Base-by-base conservation (phyloP, 2,888 invertebrate species). In the Palloptera scutellata region DNA sequence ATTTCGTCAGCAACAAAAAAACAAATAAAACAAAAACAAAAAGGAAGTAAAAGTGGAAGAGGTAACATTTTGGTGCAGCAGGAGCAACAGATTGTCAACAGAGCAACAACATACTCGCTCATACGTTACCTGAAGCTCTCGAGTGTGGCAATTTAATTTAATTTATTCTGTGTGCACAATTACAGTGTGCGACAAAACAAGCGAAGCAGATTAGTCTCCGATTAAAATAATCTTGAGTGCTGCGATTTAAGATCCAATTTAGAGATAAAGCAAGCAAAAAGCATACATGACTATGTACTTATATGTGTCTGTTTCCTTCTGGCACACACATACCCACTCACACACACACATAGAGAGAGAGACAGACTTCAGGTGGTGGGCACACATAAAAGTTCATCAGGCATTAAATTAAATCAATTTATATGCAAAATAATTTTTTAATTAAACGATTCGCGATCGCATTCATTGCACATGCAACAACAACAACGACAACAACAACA, bases 241-340 rank as follows among this genome's bases (percentile, higher is more conserved):
- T 69, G 69, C 70, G 73, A 75, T 73, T 73, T 68, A 61, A 75
- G 75, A 74, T 74, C 67, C 72, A 73, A 74, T 74, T 74, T 71
- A 66, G 68, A 64, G 73, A 75, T 74, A 72, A 4, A 62, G 54
- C 55, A 11, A 17, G 54, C 12, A 19, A 20, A 30, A 13, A 45
- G 61, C 30, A 30, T 17, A 15, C 59, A 15, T 15, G 59, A 12
- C 10, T 19, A 15, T 41, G 15, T n/a, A 42, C n/a, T n/a, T 12
- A 15, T 59, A 17, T 41, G 43, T 42, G 53, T 41, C 2, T 19
- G 19, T 4, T 62, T n/a, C n/a, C 6, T 48, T 48, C 6, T 30
- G 3, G 6, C 57, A 64, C 48, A 51, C 55, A 55, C 30, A 42
- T 41, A 43, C 13, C n/a, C 17, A 52, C 10, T 11, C 20, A 13